Base-by-base conservation (phyloP, 2,113 vertebrate genomes). In the Nothobranchius kuhntae region DNA sequence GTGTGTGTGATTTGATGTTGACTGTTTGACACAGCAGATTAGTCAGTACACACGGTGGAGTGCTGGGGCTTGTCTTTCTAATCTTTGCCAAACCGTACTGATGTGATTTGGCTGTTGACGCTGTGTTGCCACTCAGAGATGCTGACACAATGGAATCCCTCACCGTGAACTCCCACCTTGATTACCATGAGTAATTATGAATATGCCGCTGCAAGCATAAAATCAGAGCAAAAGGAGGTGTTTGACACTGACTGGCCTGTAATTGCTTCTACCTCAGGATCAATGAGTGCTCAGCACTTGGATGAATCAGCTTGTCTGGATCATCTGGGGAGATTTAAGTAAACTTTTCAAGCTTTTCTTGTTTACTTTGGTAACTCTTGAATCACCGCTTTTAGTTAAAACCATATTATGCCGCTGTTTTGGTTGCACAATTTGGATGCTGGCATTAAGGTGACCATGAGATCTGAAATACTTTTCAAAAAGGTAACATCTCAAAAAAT, bases 151-250 rank as follows among this genome's bases (percentile, higher is more conserved):
- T 83, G 58, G 70, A 90, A 88, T 26, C 65, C 61, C 78, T 76
- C 40, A 78, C 77, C 83, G 80, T 89, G 89, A 92, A 89, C 90
- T 83, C 84, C 83, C 82, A 88, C 87, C 88, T 82, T 89, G 84
- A 92, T 92, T 90, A 91, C 85, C 88, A 89, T 86, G 76, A 81
- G 86, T 86, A 92, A 93, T 93, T 92, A 92, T 87, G 86, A 84
- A 85, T 86, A 71, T 86, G 80, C 88, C 81, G 77, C 72, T 8
- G 60, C 87, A 83, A 75, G 87, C 80, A 72, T 86, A 87, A 89
- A 87, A 80, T 73, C 53, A 58, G 55, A 76, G 51, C 55, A 59
- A 73, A 75, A 69, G 66, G 66, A 80, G 75, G 61, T 13, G 26
- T 76, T 77, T 85, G 85, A 87, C 77, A 76, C 74, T 21, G 72